Evolutionary conservation across 2,888 invertebrate genomes (phyloP).

Genomic region (Ypsolopha sequella): DNA sequence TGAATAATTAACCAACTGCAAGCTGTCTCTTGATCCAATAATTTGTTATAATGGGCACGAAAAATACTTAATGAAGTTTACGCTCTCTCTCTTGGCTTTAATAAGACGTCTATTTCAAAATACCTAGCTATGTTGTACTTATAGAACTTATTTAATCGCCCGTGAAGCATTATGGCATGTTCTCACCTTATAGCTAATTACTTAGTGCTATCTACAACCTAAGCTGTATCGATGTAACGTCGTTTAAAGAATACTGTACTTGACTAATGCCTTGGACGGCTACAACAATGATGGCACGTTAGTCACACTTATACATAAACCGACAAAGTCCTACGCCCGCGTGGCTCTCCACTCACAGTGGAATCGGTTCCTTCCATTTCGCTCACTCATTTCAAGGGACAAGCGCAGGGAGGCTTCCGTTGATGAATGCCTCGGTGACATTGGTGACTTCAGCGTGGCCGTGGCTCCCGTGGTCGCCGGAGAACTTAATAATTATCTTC

Average conservation of each 20-base stretch:
- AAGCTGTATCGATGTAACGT: background rate
- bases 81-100: background rate
- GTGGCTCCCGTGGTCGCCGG: slow-evolving; percentile 13
- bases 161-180: background rate
- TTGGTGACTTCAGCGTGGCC: slow-evolving; percentile 11
- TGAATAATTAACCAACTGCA: too few species aligned
- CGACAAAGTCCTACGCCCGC: background rate
- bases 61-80: too few species aligned
- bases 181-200: background rate
- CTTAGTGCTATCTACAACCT: background rate
- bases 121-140: background rate
- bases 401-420: slow-evolving; percentile 13
- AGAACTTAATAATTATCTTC: slow-evolving; percentile 73
- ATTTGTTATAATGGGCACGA: too few species aligned
- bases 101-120: background rate
- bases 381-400: slow-evolving; percentile 9
- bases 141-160: background rate
- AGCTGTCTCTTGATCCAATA: too few species aligned
- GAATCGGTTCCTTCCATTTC: background rate
- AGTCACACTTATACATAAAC: background rate
- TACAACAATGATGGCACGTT: background rate
- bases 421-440: slow-evolving; percentile 12
- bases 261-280: background rate
- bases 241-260: background rate
- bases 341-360: background rate